Evolutionary conservation across 1,140 invertebrate genomes (phyloP), one percentile per base, ranked within the genome.

Genomic region (Trypoxylus dichotomus): DNA sequence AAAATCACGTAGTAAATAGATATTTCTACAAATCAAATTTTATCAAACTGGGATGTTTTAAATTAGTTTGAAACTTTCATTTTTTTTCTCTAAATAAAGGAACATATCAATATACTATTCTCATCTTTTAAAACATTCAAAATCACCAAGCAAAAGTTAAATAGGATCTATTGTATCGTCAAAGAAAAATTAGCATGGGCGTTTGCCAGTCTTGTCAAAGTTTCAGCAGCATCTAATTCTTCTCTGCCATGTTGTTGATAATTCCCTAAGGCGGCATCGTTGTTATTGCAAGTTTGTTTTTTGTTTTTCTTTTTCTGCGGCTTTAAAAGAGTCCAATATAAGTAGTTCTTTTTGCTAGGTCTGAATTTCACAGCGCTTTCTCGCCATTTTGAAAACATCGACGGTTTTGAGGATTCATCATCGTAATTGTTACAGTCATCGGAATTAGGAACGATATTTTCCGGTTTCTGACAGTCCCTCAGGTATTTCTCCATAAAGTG

Each of bases 141-240:
- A 37, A 37, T 37, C 32, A 32, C 32, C 32, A 32, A 32, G 7
- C 32, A 32, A 32, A 32, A 32, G 32, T 32, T n/a, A n/a, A n/a
- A n/a, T n/a, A n/a, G n/a, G n/a, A n/a, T n/a, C 37, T 73, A 27
- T 15, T 73, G 71, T 8, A 37, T 73, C n/a, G 47, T 75, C n/a
- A 75, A 3, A 25, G 15, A 8, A 73, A 73, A 73, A 73, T 37
- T 73, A 47, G 41, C 13, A 21, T 75, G 77, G 3, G 85, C 82
- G 79, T 83, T 83, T 25, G 89, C 90, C 74, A 91, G 82, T 25
- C 87, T 86, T 5, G 91, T 92, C 8, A 93, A 84, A 0, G 92
- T 91, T 77, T 93, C 91, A 1, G 92, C 92, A 1, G 92, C 92
- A 83, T 92, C 92, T 2, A 93, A 86, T 83, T 93, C 92, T 81